Evolutionary conservation across 2,113 vertebrate species (phyloP).

Genomic region (Python bivittatus): DNA sequence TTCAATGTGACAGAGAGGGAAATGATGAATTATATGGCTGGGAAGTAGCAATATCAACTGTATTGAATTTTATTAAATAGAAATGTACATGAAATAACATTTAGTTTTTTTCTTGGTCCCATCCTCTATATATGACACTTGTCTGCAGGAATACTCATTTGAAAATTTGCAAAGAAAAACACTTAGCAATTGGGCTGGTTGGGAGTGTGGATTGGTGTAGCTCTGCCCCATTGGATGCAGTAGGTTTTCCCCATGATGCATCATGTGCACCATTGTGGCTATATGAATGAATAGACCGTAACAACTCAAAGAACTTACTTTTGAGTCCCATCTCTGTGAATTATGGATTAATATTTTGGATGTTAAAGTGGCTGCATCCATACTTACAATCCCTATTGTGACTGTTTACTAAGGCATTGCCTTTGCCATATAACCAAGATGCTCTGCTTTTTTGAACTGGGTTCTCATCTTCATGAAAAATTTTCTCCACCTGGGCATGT

Average conservation of each 20-base stretch:
- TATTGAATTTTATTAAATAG: too few relatives aligned
- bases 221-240: background rate
- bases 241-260: background rate
- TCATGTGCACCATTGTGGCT: background rate
- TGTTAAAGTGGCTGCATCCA: background rate
- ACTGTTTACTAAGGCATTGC: background rate
- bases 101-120: too few relatives aligned
- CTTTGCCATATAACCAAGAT: slow-evolving; percentile 8
- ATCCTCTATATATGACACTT: too few relatives aligned
- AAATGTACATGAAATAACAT: too few relatives aligned
- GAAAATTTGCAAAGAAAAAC: too few relatives aligned
- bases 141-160: background rate
- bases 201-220: too few relatives aligned
- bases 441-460: slow-evolving; percentile 36
- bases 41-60: too few relatives aligned
- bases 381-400: slow-evolving; percentile 21
- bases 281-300: background rate
- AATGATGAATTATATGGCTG: too few relatives aligned
- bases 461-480: slow-evolving; percentile 27
- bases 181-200: too few relatives aligned
- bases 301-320: background rate
- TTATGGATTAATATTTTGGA: background rate
- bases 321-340: background rate
- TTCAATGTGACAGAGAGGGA: too few relatives aligned
- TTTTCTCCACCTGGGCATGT: slow-evolving; percentile 59